Percentiles rank a stretch among this genome's conserved stretches.
phyloP scores from a whole-genome alignment of 2,113 vertebrate genomes.

The Sylvilagus bachmani region DNA sequence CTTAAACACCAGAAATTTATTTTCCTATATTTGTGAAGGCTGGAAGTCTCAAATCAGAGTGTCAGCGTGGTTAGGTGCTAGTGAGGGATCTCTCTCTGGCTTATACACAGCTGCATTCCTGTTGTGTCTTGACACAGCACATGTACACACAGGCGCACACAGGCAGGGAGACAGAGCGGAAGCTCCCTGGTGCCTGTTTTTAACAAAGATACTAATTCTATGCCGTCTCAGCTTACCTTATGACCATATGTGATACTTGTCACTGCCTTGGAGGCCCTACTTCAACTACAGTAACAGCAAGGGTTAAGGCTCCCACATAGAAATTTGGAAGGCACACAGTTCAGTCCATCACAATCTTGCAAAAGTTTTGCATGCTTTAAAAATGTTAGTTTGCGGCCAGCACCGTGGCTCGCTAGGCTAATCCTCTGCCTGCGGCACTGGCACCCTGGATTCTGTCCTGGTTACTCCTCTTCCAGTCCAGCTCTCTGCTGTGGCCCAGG shows the following conservation, averaged over 20 bases:
- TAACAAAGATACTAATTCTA: not conserved
- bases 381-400: not conserved
- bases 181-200: not conserved
- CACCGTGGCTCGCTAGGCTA: too few relatives aligned
- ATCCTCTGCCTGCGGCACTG: too few relatives aligned
- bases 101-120: not conserved
- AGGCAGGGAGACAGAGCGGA: too few relatives aligned
- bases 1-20: slow-evolving; percentile 7
- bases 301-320: not conserved
- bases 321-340: not conserved
- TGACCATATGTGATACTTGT: not conserved
- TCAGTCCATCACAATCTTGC: not conserved
- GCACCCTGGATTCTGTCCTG: too few relatives aligned
- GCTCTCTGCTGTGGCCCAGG: too few relatives aligned
- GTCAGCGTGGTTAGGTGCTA: too few relatives aligned
- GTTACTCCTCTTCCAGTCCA: too few relatives aligned
- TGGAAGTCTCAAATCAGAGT: not conserved
- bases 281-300: not conserved
- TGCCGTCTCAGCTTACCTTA: not conserved
- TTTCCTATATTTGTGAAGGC: not conserved
- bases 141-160: not conserved
- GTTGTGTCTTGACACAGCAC: not conserved
- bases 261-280: not conserved
- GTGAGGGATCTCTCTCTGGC: not conserved
- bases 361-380: not conserved